These are phyloP conservation scores for Cotesia vestalis DNA, from an alignment of 1,140 invertebrate species.

Conservation along the genomic window DNA sequence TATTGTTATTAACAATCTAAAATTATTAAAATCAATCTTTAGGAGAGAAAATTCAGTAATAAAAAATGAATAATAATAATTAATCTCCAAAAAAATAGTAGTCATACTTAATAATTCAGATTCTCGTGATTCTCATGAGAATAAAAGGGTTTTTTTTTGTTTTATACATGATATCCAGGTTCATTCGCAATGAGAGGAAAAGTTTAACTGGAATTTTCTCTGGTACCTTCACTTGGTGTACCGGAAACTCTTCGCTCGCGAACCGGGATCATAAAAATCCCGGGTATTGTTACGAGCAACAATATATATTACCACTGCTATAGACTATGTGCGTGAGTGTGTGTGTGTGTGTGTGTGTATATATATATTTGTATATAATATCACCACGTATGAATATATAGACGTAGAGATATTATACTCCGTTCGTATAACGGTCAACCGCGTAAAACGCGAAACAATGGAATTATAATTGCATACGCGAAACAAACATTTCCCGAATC, in stretches of 20 bases:
- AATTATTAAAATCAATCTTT: no score
- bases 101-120: background rate
- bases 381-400: no score
- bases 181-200: conserved; percentile 19
- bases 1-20: no score
- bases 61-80: background rate
- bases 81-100: background rate
- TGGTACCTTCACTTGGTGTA: background rate
- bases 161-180: conserved; percentile 14
- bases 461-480: conserved; percentile 10
- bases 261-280: background rate
- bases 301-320: background rate
- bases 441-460: conserved; percentile 8
- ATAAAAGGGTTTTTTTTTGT: background rate
- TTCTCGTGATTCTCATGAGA: background rate
- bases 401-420: no score
- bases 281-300: conserved; percentile 7
- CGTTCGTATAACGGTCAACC: background rate
- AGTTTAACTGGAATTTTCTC: conserved; percentile 9
- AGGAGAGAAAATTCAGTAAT: no score
- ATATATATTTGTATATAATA: background rate
- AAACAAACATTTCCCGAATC: conserved; percentile 1
- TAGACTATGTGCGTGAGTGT: no score
- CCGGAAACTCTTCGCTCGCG: background rate
- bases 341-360: no score